phyloP scores from a whole-genome alignment of 2,888 invertebrate species.

The Drosophila greeni region DNA sequence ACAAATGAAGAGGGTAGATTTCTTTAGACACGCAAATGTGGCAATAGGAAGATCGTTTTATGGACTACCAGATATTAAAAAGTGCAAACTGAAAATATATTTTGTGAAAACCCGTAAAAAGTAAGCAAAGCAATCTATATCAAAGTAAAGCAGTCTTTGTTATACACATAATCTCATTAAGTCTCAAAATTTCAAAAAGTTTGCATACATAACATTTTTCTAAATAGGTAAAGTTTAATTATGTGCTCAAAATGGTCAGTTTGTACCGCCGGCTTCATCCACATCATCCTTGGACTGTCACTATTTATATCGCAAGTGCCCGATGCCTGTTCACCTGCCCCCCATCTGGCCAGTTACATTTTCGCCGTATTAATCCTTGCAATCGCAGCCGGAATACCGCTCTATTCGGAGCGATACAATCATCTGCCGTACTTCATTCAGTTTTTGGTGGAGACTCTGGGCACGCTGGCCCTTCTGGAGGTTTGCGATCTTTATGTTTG shows the following conservation, averaged over 20 bases:
- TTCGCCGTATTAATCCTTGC: slow-evolving; percentile 4
- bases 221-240: not conserved
- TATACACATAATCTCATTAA: too few relatives aligned
- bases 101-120: not conserved
- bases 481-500: slow-evolving; percentile 16
- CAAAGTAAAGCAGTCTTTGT: too few relatives aligned
- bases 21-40: slow-evolving; percentile 9
- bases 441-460: slow-evolving; percentile 20
- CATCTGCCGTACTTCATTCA: slow-evolving; percentile 23
- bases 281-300: slow-evolving; percentile 5
- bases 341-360: slow-evolving; percentile 29
- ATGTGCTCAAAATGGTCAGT: slow-evolving; percentile 23
- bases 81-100: not conserved
- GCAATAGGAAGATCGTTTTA: not conserved
- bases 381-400: not conserved
- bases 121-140: not conserved
- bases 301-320: not conserved
- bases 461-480: slow-evolving; percentile 19
- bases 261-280: slow-evolving; percentile 15
- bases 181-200: not conserved
- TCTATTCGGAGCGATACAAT: slow-evolving; percentile 12
- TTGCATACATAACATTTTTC: not conserved
- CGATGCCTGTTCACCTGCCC: slow-evolving; percentile 32
- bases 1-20: slow-evolving; percentile 1
- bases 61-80: not conserved